Conservation (phyloP, 2,888 invertebrate genomes). For the Eupeodes luniger region DNA sequence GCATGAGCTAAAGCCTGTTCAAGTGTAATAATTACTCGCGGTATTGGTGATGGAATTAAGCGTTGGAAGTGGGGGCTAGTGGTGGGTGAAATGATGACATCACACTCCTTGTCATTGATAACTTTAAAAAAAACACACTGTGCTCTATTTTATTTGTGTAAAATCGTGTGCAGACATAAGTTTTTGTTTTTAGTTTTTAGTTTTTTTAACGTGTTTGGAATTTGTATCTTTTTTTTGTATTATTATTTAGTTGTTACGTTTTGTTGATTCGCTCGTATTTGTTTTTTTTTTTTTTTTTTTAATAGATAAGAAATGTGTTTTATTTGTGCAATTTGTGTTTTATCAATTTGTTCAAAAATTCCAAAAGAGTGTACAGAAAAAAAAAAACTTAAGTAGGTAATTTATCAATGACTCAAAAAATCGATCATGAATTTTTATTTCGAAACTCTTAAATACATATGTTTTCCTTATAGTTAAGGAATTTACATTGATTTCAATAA, state of each 20-base stretch:
- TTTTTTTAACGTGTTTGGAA: constrained; percentile 18
- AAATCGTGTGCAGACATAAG: background rate
- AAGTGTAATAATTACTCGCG: constrained; percentile 36
- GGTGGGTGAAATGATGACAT: constrained; percentile 47
- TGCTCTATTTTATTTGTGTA: constrained; percentile 9
- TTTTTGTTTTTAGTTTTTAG: background rate
- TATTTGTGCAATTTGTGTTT: background rate
- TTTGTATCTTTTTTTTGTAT: constrained; percentile 2
- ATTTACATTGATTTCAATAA: background rate
- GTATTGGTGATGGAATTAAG: background rate
- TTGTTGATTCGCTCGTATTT: background rate
- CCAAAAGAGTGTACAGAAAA: background rate
- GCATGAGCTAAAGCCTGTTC: constrained; percentile 30
- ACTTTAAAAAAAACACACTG: constrained; percentile 12
- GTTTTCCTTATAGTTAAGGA: background rate
- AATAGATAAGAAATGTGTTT: background rate
- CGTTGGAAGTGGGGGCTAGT: background rate
- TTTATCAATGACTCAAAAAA: background rate
- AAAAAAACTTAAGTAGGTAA: background rate
- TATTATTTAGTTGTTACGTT: background rate
- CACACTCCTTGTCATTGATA: constrained; percentile 51
- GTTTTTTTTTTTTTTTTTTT: background rate
- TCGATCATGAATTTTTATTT: constrained; percentile 6
- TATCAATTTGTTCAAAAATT: constrained; percentile 11
- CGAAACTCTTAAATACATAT: background rate